Percentiles rank a stretch among this genome's conserved stretches.
Evolutionary conservation across 2,888 invertebrate species (phyloP).

Genomic region (Melanotus villosus): DNA sequence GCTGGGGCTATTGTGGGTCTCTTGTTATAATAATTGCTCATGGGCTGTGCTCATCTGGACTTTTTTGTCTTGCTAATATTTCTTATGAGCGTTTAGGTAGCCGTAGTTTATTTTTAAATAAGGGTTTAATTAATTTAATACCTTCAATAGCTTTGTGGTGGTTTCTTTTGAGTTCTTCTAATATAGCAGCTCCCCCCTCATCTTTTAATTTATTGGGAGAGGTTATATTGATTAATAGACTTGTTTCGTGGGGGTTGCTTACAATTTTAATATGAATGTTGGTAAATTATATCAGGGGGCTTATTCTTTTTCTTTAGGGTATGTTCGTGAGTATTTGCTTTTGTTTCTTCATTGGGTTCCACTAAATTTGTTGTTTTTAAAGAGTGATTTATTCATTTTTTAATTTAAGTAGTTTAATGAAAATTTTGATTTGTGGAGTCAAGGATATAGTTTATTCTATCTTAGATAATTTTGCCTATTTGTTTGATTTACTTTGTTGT

Average conservation of each 20-base stretch:
- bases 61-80: no score
- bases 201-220: no score
- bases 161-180: no score
- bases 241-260: conserved; percentile 75
- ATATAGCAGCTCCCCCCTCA: no score
- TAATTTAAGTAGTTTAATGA: conserved; percentile 76
- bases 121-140: no score
- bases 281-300: conserved; percentile 70
- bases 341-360: no score
- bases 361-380: conserved; percentile 75
- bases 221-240: conserved; percentile 75
- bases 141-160: no score
- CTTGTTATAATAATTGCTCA: conserved; percentile 75
- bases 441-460: conserved; percentile 72
- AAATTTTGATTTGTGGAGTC: conserved; percentile 79
- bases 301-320: conserved; percentile 70
- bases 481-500: no score
- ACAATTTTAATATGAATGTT: conserved; percentile 74
- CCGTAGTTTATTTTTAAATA: no score
- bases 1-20: conserved; percentile 71
- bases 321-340: conserved; percentile 73
- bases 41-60: conserved; percentile 76
- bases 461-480: conserved; percentile 70
- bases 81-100: no score
- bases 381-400: conserved; percentile 67